Conservation (phyloP, 2,797 vertebrate species). For the Mormyrops attenuatus region DNA sequence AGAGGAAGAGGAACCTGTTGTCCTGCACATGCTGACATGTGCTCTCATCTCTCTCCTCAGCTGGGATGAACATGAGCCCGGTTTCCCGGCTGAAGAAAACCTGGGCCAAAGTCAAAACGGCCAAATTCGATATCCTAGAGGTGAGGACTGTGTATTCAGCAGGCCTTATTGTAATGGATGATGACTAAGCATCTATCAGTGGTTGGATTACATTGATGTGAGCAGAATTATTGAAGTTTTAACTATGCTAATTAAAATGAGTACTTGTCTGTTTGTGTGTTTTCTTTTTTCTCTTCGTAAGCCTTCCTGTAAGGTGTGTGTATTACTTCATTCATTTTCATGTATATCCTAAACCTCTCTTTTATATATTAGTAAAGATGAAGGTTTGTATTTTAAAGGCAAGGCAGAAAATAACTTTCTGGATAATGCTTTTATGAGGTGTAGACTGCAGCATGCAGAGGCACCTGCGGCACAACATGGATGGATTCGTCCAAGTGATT, state of each 20-base stretch:
- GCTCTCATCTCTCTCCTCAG: constrained; percentile 50
- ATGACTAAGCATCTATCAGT: too few species aligned
- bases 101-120: constrained; percentile 91
- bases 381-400: background rate
- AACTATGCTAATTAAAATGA: background rate
- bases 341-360: background rate
- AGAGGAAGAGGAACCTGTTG: constrained; percentile 16
- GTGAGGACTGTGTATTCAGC: constrained; percentile 49
- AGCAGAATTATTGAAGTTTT: background rate
- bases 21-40: constrained; percentile 26
- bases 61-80: constrained; percentile 94
- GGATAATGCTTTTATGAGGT: background rate
- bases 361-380: background rate
- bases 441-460: too few species aligned
- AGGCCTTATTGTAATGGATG: background rate
- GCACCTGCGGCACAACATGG: background rate
- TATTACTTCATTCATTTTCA: background rate
- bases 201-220: background rate
- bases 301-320: background rate
- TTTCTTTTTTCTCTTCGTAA: background rate
- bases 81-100: constrained; percentile 93
- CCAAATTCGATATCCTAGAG: constrained; percentile 89
- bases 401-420: background rate
- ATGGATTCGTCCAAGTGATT: background rate
- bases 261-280: background rate